These are phyloP conservation scores for Vandiemenella viatica DNA, from an alignment of 2,888 invertebrate genomes.

Conservation along the genomic window DNA sequence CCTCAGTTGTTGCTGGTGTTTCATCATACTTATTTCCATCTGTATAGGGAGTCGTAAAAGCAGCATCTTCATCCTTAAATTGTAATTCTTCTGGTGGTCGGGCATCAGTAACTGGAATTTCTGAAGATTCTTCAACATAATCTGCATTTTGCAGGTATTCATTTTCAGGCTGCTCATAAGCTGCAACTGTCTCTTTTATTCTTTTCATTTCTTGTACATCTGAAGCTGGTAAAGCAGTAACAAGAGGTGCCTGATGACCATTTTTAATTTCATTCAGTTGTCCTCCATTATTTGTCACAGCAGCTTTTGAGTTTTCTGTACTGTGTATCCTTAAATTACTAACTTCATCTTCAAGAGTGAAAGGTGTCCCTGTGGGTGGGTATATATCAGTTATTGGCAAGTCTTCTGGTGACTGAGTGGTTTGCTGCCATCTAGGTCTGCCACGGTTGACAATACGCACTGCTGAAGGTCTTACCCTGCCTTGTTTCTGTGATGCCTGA, in stretches of 20 bases:
- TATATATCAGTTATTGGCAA: constrained; percentile 6
- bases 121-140: too few species aligned
- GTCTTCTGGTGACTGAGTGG: neutral
- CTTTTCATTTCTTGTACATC: too few species aligned
- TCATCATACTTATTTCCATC: neutral
- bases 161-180: too few species aligned
- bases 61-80: neutral
- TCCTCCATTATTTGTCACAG: too few species aligned
- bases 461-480: too few species aligned
- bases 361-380: constrained; percentile 5
- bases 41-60: neutral
- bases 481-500: too few species aligned
- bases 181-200: neutral
- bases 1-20: too few species aligned
- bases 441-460: neutral
- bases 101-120: neutral
- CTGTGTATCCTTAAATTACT: neutral
- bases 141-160: too few species aligned
- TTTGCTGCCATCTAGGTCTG: neutral
- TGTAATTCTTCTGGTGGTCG: neutral
- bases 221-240: too few species aligned
- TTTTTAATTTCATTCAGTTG: too few species aligned
- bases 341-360: constrained; percentile 6
- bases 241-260: too few species aligned
- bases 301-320: too few species aligned